A percentile compares a stretch with the other conserved stretches of the same genome.
Conservation (phyloP, 2,797 vertebrate species). For the Tiaroga cobitis region DNA sequence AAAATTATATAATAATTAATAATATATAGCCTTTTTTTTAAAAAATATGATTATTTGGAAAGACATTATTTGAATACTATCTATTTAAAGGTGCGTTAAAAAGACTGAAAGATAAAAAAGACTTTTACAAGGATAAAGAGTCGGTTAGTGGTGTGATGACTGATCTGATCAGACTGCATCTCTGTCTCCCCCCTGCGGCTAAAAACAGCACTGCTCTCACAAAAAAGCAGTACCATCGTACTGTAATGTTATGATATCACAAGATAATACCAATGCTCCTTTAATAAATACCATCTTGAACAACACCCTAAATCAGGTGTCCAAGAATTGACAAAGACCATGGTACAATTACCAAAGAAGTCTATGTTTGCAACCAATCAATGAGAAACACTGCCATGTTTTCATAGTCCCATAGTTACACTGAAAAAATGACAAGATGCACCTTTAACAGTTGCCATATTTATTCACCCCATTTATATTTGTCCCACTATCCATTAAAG, state of each 20-base stretch:
- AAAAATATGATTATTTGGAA: neutral
- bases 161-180: conserved; percentile 1
- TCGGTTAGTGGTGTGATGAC: neutral
- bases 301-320: neutral
- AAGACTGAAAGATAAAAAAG: conserved; percentile 11
- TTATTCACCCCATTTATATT: conserved; percentile 4
- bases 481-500: neutral
- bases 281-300: neutral
- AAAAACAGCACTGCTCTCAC: neutral
- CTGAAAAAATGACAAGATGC: neutral
- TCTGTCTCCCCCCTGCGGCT: conserved; percentile 56
- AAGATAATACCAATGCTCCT: too few species aligned
- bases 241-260: neutral
- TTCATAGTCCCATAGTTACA: neutral
- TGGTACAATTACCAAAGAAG: neutral
- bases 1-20: too few species aligned
- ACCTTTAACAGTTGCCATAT: neutral
- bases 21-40: too few species aligned
- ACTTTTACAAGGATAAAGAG: conserved; percentile 5
- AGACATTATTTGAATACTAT: neutral
- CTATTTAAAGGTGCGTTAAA: neutral
- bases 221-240: neutral
- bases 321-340: neutral
- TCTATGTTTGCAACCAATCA: neutral
- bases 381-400: neutral